A percentile compares a stretch with the other conserved stretches of the same genome.
These are phyloP conservation scores for Drosophila subsilvestris DNA, from an alignment of 2,888 invertebrate genomes.

Conservation along the genomic window DNA sequence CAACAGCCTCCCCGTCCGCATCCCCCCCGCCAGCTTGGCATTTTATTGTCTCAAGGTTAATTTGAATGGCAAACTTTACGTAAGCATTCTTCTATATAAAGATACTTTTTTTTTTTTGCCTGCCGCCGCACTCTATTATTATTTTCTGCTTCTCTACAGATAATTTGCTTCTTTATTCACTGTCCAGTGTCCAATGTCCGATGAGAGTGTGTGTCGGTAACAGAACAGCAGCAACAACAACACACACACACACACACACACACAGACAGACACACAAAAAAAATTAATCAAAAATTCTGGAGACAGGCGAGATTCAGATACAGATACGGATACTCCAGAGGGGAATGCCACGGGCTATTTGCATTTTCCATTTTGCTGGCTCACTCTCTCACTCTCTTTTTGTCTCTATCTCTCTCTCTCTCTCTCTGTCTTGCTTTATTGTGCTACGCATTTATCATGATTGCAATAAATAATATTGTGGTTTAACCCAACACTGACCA, in stretches of 20 bases:
- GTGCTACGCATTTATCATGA: conserved; percentile 56
- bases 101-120: conserved; percentile 25
- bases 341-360: conserved; percentile 42
- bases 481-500: conserved; percentile 44
- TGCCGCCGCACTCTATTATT: conserved; percentile 25
- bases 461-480: conserved; percentile 68
- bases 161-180: conserved; percentile 38
- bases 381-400: background rate
- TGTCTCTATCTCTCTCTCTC: background rate
- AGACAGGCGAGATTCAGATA: conserved; percentile 40
- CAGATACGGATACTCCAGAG: conserved; percentile 30
- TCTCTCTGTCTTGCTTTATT: conserved; percentile 3
- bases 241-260: background rate
- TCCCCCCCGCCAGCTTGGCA: background rate
- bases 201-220: conserved; percentile 4
- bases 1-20: conserved; percentile 1
- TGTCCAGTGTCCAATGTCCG: conserved; percentile 14
- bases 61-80: conserved; percentile 68
- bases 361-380: conserved; percentile 48
- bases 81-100: conserved; percentile 41
- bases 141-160: conserved; percentile 24
- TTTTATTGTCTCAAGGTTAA: conserved; percentile 75
- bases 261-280: conserved; percentile 20
- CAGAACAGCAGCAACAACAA: background rate
- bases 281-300: conserved; percentile 66